These are phyloP conservation scores for Mastomys coucha DNA, from an alignment of 2,113 vertebrate species.

Conservation along the genomic window DNA sequence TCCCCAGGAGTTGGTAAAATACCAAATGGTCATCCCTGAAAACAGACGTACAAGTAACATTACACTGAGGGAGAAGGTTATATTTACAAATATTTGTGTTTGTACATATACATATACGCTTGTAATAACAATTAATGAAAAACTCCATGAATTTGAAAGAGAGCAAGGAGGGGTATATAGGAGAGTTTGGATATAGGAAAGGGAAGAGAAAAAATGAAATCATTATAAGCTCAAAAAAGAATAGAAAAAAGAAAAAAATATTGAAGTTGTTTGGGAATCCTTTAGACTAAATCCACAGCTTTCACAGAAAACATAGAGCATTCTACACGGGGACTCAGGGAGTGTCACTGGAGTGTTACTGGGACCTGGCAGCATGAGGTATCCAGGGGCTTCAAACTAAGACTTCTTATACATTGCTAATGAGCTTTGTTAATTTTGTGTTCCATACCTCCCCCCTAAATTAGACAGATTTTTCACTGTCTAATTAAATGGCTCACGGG, in stretches of 20 bases:
- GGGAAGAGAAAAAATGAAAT: not conserved
- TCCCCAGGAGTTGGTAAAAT: not conserved
- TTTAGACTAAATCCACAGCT: not conserved
- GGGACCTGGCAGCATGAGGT: not conserved
- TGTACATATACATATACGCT: not conserved
- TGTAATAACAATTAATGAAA: not conserved
- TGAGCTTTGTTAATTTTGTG: not conserved
- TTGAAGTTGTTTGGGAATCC: not conserved
- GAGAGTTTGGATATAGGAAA: not conserved
- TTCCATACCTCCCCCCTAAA: not conserved
- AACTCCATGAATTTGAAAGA: not conserved
- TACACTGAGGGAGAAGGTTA: not conserved
- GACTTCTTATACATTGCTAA: not conserved
- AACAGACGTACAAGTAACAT: not conserved
- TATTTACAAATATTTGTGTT: not conserved
- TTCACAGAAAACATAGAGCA: not conserved
- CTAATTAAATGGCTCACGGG: not conserved
- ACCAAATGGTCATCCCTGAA: not conserved
- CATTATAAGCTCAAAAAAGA: not conserved
- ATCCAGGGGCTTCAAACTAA: not conserved
- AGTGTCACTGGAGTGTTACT: not conserved
- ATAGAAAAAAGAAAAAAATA: not conserved
- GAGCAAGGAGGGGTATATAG: not conserved
- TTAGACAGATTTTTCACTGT: slow-evolving; percentile 33
- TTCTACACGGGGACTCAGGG: not conserved